These are phyloP conservation scores for Stenodema calcarata DNA, from an alignment of 2,888 invertebrate genomes.

Conservation along the genomic window DNA sequence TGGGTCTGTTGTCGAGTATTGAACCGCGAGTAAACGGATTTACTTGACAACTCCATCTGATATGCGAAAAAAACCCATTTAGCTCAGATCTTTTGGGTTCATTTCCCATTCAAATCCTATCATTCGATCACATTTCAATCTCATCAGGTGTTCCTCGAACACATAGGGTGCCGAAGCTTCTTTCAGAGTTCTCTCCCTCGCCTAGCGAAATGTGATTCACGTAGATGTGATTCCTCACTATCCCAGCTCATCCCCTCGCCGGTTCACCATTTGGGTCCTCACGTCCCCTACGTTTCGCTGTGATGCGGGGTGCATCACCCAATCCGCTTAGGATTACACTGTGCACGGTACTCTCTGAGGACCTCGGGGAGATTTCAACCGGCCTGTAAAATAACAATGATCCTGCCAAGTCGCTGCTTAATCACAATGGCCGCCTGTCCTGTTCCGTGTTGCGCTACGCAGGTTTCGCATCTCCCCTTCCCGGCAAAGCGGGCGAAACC, in stretches of 20 bases:
- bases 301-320: not conserved
- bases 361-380: constrained; percentile 33
- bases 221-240: constrained; percentile 40
- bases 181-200: constrained; percentile 16
- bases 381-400: constrained; percentile 47
- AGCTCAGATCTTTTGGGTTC: constrained; percentile 29
- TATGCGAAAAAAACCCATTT: not conserved
- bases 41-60: not conserved
- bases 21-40: not conserved
- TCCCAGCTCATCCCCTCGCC: constrained; percentile 33
- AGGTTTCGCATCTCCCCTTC: not conserved
- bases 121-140: constrained; percentile 49
- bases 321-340: constrained; percentile 48
- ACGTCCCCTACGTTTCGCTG: not conserved
- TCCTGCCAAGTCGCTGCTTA: constrained; percentile 10
- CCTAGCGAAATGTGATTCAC: constrained; percentile 43
- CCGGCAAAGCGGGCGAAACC: not conserved
- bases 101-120: constrained; percentile 46
- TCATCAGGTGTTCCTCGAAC: constrained; percentile 41
- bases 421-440: not conserved
- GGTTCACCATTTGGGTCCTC: not conserved
- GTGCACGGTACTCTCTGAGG: constrained; percentile 23
- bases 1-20: not conserved
- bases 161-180: not conserved
- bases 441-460: not conserved